Conservation (phyloP, 2,113 vertebrate species). For the Poeciliopsis prolifica region DNA sequence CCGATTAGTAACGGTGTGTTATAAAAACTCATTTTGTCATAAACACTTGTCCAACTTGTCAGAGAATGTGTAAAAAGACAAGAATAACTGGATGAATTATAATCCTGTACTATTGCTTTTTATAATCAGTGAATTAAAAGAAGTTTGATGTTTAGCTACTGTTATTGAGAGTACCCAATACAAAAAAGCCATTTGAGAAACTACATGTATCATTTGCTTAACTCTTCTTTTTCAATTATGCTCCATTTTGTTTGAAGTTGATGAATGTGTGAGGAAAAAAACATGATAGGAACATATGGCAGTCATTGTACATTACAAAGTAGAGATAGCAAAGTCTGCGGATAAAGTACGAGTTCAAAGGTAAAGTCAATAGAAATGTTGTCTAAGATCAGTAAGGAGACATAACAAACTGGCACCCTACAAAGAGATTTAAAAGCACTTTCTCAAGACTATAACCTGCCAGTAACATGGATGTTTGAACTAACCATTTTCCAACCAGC, state of each 20-base stretch:
- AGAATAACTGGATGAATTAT: not conserved
- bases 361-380: too few species aligned
- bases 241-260: not conserved
- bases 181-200: not conserved
- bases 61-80: not conserved
- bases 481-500: too few species aligned
- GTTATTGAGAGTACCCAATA: not conserved
- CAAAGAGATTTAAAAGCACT: too few species aligned
- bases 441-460: too few species aligned
- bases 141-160: not conserved
- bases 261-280: not conserved
- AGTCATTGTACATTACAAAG: too few species aligned
- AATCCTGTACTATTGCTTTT: not conserved
- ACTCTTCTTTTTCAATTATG: not conserved
- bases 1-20: conserved; percentile 17
- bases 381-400: too few species aligned
- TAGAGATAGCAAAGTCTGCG: too few species aligned
- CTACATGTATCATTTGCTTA: not conserved
- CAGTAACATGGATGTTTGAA: too few species aligned
- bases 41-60: conserved; percentile 9
- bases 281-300: too few species aligned
- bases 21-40: conserved; percentile 6
- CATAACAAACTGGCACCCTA: too few species aligned
- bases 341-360: too few species aligned
- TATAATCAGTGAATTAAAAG: too few species aligned